Evolutionary conservation across 2,888 invertebrate genomes (phyloP), one percentile per base, ranked within the genome.

Genomic region (Salticus scenicus): DNA sequence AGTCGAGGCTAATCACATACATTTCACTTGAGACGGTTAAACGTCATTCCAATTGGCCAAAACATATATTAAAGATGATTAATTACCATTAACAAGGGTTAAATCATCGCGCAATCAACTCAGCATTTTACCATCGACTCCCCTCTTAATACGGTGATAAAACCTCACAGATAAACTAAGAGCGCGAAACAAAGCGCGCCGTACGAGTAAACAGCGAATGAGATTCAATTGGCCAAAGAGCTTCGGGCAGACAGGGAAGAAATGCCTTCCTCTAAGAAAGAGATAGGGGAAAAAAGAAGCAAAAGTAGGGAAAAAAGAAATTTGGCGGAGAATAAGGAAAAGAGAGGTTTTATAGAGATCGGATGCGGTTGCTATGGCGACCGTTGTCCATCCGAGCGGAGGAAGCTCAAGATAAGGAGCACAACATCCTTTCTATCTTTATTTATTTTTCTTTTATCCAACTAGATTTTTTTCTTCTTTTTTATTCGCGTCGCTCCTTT

Each of bases 191-290:
- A 83, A 83, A 83, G 47, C 47, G 47, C 71, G 66, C 47, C 57
- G 83, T 77, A 77, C 83, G 83, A 77, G 83, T 77, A 83, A 83
- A 83, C 83, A 83, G 72, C 83, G 51, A 72, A 66, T 51, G 83
- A 77, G 83, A 83, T 83, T 83, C 83, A 83, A 83, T 83, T 83
- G 83, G 72, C 83, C 83, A 72, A 72, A 83, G 76, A 77, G 76
- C 76, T 67, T 42, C 75, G 75, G 76, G 82, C 27, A 20, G 17
- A 66, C 7, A 57, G 57, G 57, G 57, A 57, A 57, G 57, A 57
- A 57, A 57, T 57, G 57, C 20, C 57, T 33, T 31, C 66, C 64
- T 14, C 64, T 12, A 17, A 64, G 66, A 66, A 20, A 66, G 33
- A 24, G 33, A 17, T 17, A n/a, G n/a, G n/a, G 17, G 17, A 47